phyloP scores from a whole-genome alignment of 1,140 invertebrate species.

The Agraylea sexmaculata region DNA sequence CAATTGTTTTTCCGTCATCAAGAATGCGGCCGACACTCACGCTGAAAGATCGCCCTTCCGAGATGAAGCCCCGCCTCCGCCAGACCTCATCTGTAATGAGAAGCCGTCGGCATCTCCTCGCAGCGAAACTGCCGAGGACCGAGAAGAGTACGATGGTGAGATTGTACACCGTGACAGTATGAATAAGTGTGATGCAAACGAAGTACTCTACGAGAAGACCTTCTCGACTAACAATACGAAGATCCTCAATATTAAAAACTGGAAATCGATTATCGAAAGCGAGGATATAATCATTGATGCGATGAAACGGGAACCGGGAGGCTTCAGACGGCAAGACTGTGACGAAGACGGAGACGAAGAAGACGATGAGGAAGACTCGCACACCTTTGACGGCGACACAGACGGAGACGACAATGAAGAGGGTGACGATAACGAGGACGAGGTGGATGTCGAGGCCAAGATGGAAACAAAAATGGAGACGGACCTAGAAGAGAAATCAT shows the following conservation, averaged over 20 bases:
- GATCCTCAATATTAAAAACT: constrained; percentile 14
- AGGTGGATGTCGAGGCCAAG: constrained; percentile 33
- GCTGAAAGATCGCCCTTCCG: constrained; percentile 1
- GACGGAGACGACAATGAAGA: constrained; percentile 39
- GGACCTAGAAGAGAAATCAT: constrained; percentile 9
- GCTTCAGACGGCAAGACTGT: constrained; percentile 28
- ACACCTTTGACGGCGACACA: constrained; percentile 29
- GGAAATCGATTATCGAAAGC: constrained; percentile 6
- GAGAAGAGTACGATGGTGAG: constrained; percentile 24
- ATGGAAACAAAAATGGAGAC: constrained; percentile 25
- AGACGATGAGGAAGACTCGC: constrained; percentile 23
- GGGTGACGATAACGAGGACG: constrained; percentile 24
- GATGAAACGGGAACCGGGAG: constrained; percentile 21
- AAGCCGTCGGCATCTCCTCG: constrained; percentile 39
- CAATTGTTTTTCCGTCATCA: constrained; percentile 36
- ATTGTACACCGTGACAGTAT: constrained; percentile 17
- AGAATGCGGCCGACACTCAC: constrained; percentile 26
- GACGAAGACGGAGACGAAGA: constrained; percentile 26
- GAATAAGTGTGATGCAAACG: constrained; percentile 30
- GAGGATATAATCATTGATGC: constrained; percentile 14
- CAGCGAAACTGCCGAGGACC: constrained; percentile 32
- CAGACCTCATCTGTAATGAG: constrained; percentile 38
- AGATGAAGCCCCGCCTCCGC: constrained; percentile 32
- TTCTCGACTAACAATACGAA: constrained; percentile 24
- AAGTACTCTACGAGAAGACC: constrained; percentile 19